phyloP scores from a whole-genome alignment of 2,888 invertebrate genomes.

The Pterostichus madidus region DNA sequence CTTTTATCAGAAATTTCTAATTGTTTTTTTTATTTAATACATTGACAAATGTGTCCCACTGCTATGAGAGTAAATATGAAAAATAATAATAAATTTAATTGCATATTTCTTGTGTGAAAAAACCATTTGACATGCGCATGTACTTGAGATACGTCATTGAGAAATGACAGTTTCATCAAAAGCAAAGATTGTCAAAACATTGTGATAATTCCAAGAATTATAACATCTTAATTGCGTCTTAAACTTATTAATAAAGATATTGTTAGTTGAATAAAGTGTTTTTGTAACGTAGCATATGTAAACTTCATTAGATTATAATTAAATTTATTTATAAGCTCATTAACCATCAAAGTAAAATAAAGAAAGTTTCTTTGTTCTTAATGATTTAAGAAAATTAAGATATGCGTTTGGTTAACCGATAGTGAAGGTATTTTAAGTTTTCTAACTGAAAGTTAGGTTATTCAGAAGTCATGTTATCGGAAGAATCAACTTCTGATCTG shows the following conservation, averaged over 20 bases:
- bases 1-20: too few species aligned
- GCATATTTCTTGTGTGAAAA: constrained; percentile 6
- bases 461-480: constrained; percentile 31
- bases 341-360: constrained; percentile 22
- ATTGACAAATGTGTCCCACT: too few species aligned
- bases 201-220: constrained; percentile 29
- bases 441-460: constrained; percentile 63
- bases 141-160: constrained; percentile 51
- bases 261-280: background rate
- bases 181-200: constrained; percentile 56
- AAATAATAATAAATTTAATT: constrained; percentile 23
- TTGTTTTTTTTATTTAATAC: too few species aligned
- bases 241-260: constrained; percentile 18
- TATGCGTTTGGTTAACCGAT: constrained; percentile 54
- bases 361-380: constrained; percentile 41
- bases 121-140: constrained; percentile 25
- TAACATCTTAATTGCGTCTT: constrained; percentile 19
- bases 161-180: constrained; percentile 57
- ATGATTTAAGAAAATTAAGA: constrained; percentile 19
- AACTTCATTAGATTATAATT: constrained; percentile 58
- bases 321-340: constrained; percentile 49
- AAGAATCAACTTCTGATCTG: constrained; percentile 50
- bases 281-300: constrained; percentile 23
- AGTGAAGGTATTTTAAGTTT: constrained; percentile 29
- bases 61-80: too few species aligned